phyloP scores from a whole-genome alignment of 2,797 vertebrate genomes.

The Squalus acanthias region DNA sequence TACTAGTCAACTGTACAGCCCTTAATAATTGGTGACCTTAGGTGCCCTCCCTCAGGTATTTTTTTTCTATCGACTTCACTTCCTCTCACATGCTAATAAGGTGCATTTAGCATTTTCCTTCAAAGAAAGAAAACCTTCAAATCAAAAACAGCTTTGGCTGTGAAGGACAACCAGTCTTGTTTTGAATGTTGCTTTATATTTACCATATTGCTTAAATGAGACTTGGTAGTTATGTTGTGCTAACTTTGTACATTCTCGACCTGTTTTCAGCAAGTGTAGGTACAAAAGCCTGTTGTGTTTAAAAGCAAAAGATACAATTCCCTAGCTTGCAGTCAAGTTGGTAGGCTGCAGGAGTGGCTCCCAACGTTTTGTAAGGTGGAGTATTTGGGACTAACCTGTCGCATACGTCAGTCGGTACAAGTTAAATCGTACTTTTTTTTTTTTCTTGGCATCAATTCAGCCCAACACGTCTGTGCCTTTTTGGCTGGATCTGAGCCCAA shows the following conservation, averaged over 20 bases:
- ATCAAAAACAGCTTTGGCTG: constrained; percentile 23
- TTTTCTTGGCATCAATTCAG: background rate
- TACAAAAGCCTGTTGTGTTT: background rate
- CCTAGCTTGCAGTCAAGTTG: background rate
- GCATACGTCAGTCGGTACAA: background rate
- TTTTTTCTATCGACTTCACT: constrained; percentile 8
- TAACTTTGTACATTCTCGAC: background rate
- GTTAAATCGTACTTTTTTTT: background rate
- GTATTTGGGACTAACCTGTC: background rate
- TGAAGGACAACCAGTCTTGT: background rate
- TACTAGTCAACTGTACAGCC: constrained; percentile 28
- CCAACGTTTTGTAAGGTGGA: background rate
- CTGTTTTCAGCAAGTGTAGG: background rate
- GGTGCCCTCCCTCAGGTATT: constrained; percentile 20
- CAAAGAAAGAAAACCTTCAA: background rate
- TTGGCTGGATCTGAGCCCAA: background rate
- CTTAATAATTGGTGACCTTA: constrained; percentile 26
- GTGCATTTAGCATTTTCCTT: constrained; percentile 13
- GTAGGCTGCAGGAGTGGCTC: background rate
- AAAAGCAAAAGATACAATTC: background rate
- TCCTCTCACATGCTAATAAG: constrained; percentile 25
- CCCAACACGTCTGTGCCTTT: background rate
- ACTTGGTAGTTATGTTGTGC: background rate
- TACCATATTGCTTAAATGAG: background rate
- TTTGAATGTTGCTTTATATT: background rate